phyloP scores from a whole-genome alignment of 1,140 invertebrate genomes.

The Pachyrhynchus sulphureomaculatus region DNA sequence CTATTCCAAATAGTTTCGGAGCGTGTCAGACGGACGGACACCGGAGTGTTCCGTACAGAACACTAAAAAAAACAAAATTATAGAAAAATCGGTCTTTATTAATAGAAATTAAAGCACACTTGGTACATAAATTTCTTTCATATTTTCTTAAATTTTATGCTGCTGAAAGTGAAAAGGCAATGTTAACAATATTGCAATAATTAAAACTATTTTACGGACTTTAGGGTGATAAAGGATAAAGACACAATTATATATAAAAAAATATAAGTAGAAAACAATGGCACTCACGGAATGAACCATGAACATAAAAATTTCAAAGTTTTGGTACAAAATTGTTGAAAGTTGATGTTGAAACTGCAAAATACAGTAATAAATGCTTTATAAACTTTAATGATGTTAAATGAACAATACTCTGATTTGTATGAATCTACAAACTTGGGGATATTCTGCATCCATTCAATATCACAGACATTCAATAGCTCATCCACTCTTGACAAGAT shows the following conservation, averaged over 20 bases:
- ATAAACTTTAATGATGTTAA: slow-evolving; percentile 38
- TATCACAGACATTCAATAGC: slow-evolving; percentile 31
- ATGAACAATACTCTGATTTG: slow-evolving; percentile 41
- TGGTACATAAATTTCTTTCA: slow-evolving; percentile 50
- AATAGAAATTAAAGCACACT: slow-evolving; percentile 53
- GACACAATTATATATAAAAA: slow-evolving; percentile 19
- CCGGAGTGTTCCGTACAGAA: too few species aligned
- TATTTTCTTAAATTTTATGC: slow-evolving; percentile 34
- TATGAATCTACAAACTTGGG: slow-evolving; percentile 33
- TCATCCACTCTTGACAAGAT: slow-evolving; percentile 29
- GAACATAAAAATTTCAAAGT: slow-evolving; percentile 31
- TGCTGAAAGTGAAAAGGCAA: slow-evolving; percentile 37
- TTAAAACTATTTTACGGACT: slow-evolving; percentile 6
- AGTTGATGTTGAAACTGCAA: slow-evolving; percentile 30
- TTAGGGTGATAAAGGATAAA: slow-evolving; percentile 8
- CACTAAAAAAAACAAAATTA: neutral
- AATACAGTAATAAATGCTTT: slow-evolving; percentile 43
- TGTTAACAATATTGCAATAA: slow-evolving; percentile 33
- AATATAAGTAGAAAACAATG: slow-evolving; percentile 42
- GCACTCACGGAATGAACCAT: slow-evolving; percentile 39
- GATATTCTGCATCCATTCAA: slow-evolving; percentile 33
- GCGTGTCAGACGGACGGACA: too few species aligned
- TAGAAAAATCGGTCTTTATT: slow-evolving; percentile 52
- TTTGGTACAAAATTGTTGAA: slow-evolving; percentile 43
- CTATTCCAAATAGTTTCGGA: too few species aligned